Base-by-base conservation (phyloP, 1,140 invertebrate genomes). In the Nixonia krombeini region DNA sequence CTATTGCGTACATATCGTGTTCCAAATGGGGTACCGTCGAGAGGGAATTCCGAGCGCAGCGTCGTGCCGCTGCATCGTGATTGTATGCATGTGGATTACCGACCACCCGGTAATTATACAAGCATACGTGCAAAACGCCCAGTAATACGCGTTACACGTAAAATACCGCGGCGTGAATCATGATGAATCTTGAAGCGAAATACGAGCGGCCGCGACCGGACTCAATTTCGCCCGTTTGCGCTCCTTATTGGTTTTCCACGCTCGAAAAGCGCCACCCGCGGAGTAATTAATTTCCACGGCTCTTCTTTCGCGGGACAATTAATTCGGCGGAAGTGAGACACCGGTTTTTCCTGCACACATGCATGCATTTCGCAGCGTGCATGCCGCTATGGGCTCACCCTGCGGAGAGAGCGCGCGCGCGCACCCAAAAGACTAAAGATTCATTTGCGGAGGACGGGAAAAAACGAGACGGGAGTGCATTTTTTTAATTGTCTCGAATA, bases 41-140 rank as follows among this genome's bases (percentile, higher is more conserved):
- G 50, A 45, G 64, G 18, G 53, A 67, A 67, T 56, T 28, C 64
- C 45, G 38, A 7, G 29, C 29, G n/a, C 21, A 21, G 35, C 53
- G 28, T 65, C 73, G 73, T 73, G 71, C 75, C n/a, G 74, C 66
- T 75, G 77, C 75, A 77, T 68, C 74, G 75, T 80, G 78, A 81
- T 74, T 82, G 78, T 76, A 72, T 81, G 78, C 73, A 71, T 73
- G 74, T 79, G 74, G 79, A 80, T 81, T 82, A 82, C 76, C 74
- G 66, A 80, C 67, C 72, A 70, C 72, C 73, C 72, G 66, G 71
- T 80, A 82, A 81, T 82, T 81, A 66, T 53, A 76, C 76, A 75
- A 73, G 71, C 70, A 53, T 68, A 70, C 61, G 68, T 70, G 59
- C 63, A 78, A 78, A 80, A 78, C 64, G 69, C 65, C 66, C 66